Percentiles rank a stretch among this genome's conserved stretches.
Evolutionary conservation across 2,888 invertebrate species (phyloP).

Genomic region (Oithona nana): DNA sequence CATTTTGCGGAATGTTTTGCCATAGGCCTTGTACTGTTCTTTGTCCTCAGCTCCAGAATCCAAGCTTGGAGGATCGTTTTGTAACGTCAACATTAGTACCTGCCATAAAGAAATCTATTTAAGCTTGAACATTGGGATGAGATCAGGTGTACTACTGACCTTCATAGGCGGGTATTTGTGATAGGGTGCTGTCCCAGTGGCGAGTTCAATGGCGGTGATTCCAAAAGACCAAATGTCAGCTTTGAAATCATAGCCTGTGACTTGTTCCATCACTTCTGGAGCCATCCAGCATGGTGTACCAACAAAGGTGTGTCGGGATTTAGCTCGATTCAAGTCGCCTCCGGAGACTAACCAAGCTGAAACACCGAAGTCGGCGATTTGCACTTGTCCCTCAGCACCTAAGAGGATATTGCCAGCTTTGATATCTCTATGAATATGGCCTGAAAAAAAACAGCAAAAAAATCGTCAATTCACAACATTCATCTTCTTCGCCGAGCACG

Average conservation of each 20-base stretch:
- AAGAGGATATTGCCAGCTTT: slow-evolving; percentile 83
- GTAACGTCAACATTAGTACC: slow-evolving; percentile 85
- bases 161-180: slow-evolving; percentile 99
- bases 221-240: slow-evolving; percentile 87
- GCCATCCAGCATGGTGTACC: slow-evolving; percentile 99
- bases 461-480: no score
- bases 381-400: slow-evolving; percentile 88
- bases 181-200: slow-evolving; percentile 92
- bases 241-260: slow-evolving; percentile 94
- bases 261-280: slow-evolving; percentile 57
- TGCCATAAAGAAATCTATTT: slow-evolving; percentile 21
- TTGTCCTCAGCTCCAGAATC: slow-evolving; percentile 89
- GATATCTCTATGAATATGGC: slow-evolving; percentile 15
- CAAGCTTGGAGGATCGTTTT: slow-evolving; percentile 90
- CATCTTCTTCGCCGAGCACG: no score
- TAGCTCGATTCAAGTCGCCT: slow-evolving; percentile 57
- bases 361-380: slow-evolving; percentile 97
- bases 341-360: slow-evolving; percentile 93
- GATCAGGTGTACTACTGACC: slow-evolving; percentile 27
- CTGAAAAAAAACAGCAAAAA: no score
- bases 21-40: slow-evolving; percentile 93
- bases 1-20: slow-evolving; percentile 92
- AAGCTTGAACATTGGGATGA: neutral
- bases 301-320: slow-evolving; percentile 90
- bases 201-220: slow-evolving; percentile 96